phyloP scores from a whole-genome alignment of 2,113 vertebrate genomes.

The Numenius arquata region DNA sequence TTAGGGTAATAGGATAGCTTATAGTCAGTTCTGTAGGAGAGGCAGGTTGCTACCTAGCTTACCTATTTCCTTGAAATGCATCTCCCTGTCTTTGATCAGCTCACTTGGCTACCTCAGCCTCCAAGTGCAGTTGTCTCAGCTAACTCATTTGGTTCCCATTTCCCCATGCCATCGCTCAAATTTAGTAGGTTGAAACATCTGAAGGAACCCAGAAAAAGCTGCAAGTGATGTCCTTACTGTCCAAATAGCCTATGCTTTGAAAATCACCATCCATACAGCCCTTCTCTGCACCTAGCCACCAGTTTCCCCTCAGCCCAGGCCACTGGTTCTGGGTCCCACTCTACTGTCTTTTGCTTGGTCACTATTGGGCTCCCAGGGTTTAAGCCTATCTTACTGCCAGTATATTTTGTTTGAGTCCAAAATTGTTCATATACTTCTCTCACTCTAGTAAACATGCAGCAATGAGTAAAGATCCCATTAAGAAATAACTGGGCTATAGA shows the following conservation, averaged over 20 bases:
- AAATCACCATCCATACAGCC: not conserved
- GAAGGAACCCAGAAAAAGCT: not conserved
- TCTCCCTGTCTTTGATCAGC: not conserved
- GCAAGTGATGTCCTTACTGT: not conserved
- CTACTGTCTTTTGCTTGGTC: not conserved
- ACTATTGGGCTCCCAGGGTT: not conserved
- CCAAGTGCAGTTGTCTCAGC: not conserved
- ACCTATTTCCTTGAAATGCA: not conserved
- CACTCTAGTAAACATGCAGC: not conserved
- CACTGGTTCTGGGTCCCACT: not conserved
- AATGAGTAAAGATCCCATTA: not conserved
- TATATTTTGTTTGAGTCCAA: not conserved
- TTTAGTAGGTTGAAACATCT: not conserved
- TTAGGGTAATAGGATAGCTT: not conserved
- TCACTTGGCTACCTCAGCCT: not conserved
- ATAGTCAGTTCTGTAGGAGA: not conserved
- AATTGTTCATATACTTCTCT: not conserved
- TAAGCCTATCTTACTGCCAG: not conserved
- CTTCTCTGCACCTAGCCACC: not conserved
- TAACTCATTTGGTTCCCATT: conserved; percentile 2
- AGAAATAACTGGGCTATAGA: conserved; percentile 47
- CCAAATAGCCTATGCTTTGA: not conserved
- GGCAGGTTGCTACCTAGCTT: not conserved
- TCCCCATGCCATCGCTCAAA: not conserved
- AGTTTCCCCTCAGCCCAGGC: not conserved